phyloP scores from a whole-genome alignment of 2,113 vertebrate species.

The Platanista minor region DNA sequence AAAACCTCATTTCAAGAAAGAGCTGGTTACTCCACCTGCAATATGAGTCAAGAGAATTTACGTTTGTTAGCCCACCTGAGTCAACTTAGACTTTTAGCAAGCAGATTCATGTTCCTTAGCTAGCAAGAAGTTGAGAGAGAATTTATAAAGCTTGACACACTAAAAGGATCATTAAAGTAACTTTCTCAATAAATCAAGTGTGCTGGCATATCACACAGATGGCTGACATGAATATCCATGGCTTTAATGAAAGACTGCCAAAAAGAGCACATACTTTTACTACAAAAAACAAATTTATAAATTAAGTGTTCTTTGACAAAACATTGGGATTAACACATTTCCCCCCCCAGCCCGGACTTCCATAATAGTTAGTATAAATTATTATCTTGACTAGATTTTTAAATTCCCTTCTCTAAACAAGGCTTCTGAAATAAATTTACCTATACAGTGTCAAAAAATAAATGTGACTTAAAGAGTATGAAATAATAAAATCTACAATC shows the following conservation, averaged over 20 bases:
- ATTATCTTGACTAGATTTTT: background rate
- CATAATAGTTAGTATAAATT: background rate
- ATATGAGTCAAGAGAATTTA: background rate
- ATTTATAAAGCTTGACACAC: background rate
- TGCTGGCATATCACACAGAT: background rate
- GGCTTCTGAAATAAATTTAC: background rate
- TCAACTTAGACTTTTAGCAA: background rate
- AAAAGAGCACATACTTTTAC: background rate
- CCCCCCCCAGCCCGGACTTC: background rate
- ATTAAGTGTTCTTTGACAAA: background rate
- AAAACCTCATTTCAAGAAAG: slow-evolving; percentile 10
- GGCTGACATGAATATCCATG: background rate
- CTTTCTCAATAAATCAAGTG: background rate
- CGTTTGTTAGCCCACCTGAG: slow-evolving; percentile 9
- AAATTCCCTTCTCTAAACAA: background rate
- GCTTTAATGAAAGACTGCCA: background rate
- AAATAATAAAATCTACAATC: background rate
- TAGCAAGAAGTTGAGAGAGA: background rate
- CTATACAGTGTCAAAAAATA: background rate
- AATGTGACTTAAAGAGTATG: background rate
- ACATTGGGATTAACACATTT: background rate
- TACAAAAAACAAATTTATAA: background rate
- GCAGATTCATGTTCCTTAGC: background rate
- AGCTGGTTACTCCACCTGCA: background rate
- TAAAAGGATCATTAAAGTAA: background rate